Percentiles rank a stretch among this genome's conserved stretches.
phyloP scores from a whole-genome alignment of 1,140 invertebrate genomes.

The Phortica variegata region DNA sequence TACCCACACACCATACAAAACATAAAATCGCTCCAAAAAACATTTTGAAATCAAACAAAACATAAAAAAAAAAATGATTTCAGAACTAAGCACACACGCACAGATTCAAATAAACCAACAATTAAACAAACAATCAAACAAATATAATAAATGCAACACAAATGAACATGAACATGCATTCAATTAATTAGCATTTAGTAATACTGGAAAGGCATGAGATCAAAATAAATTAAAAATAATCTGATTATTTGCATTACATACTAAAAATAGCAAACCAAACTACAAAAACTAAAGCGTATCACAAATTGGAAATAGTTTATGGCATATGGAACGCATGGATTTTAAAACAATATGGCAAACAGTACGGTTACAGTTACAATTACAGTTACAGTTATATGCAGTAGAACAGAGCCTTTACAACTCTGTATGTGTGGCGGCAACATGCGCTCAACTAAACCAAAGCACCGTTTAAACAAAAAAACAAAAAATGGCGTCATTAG shows the following conservation, averaged over 20 bases:
- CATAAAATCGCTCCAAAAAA: too few species aligned
- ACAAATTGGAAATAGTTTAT: constrained; percentile 19
- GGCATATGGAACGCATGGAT: constrained; percentile 45
- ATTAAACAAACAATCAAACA: too few species aligned
- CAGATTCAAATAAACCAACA: too few species aligned
- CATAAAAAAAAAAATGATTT: too few species aligned
- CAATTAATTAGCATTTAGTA: too few species aligned
- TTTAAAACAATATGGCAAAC: constrained; percentile 5
- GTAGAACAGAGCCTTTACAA: too few species aligned
- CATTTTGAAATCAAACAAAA: too few species aligned
- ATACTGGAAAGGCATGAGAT: constrained; percentile 38
- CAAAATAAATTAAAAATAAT: constrained; percentile 23
- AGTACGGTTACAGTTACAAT: too few species aligned
- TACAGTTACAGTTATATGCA: too few species aligned
- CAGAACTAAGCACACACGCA: too few species aligned
- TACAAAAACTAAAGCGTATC: constrained; percentile 1
- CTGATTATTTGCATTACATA: constrained; percentile 37
- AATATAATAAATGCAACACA: too few species aligned
- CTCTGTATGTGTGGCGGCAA: constrained; percentile 6
- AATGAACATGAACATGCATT: too few species aligned
- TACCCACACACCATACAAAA: constrained; percentile 15
- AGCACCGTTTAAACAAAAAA: constrained; percentile 22
- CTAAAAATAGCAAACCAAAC: constrained; percentile 25
- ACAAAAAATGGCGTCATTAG: constrained; percentile 28
- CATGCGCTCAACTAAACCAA: constrained; percentile 29